Conservation (phyloP, 2,797 vertebrate species). For the Chelon labrosus region DNA sequence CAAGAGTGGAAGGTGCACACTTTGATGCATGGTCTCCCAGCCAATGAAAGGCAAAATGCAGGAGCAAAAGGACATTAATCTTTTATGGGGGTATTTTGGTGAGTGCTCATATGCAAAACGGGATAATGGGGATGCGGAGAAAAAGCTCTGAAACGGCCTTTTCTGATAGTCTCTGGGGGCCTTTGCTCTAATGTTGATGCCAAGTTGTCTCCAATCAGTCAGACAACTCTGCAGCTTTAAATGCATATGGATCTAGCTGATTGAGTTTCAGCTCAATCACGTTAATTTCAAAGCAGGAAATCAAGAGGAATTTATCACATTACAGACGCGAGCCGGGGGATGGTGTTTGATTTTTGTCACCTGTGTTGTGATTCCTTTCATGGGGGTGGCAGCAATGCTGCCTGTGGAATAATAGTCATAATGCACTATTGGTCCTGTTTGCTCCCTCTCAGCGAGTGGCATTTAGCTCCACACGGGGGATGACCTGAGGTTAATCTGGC, state of each 20-base stretch:
- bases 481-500: conserved; percentile 84
- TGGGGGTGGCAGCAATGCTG: conserved; percentile 30
- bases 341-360: conserved; percentile 47
- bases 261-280: conserved; percentile 23
- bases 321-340: conserved; percentile 14
- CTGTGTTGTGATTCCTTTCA: conserved; percentile 50
- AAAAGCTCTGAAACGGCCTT: conserved; percentile 72
- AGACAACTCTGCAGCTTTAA: conserved; percentile 44
- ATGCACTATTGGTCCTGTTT: conserved; percentile 68
- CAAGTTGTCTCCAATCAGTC: conserved; percentile 62
- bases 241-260: conserved; percentile 29
- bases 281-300: conserved; percentile 39
- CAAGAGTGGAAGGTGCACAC: conserved; percentile 71
- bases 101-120: conserved; percentile 83
- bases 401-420: conserved; percentile 55
- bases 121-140: conserved; percentile 73
- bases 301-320: conserved; percentile 38
- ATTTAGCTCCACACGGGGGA: conserved; percentile 78
- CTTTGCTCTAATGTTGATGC: conserved; percentile 60
- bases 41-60: conserved; percentile 82
- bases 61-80: conserved; percentile 82
- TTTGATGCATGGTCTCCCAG: conserved; percentile 86
- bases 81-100: conserved; percentile 82
- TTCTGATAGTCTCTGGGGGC: conserved; percentile 59
- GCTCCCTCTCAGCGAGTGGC: conserved; percentile 68